These are phyloP conservation scores for Coluber constrictor DNA, from an alignment of 2,797 vertebrate species.

Conservation along the genomic window DNA sequence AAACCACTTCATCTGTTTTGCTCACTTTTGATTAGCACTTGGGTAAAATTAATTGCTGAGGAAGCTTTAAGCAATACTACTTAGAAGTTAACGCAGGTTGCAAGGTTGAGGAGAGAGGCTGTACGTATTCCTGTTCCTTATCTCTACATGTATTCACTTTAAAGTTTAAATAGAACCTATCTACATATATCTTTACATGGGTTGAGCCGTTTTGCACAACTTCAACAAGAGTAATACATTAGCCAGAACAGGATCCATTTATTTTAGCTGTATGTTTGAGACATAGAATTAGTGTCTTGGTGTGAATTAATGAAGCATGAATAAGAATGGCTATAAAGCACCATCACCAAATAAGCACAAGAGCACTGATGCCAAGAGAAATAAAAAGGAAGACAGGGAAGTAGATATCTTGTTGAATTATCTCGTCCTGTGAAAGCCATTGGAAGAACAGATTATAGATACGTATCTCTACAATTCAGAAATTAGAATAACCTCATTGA, in stretches of 20 bases:
- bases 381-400: background rate
- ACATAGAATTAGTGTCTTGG: background rate
- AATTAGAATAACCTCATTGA: background rate
- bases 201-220: background rate
- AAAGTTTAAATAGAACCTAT: background rate
- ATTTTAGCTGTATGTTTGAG: background rate
- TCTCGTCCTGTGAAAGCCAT: background rate
- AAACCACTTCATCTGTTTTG: background rate
- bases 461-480: too few species aligned
- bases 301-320: background rate
- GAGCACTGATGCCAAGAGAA: background rate
- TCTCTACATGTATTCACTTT: background rate
- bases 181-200: background rate
- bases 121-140: background rate
- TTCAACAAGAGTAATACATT: background rate
- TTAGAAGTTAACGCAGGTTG: background rate
- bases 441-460: background rate
- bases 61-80: background rate
- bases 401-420: background rate
- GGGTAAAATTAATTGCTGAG: background rate
- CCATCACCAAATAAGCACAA: background rate
- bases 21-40: background rate
- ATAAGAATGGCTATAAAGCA: background rate
- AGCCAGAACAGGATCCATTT: background rate
- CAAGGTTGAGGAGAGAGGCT: background rate